phyloP scores from a whole-genome alignment of 2,888 invertebrate species.

The Mantis religiosa region DNA sequence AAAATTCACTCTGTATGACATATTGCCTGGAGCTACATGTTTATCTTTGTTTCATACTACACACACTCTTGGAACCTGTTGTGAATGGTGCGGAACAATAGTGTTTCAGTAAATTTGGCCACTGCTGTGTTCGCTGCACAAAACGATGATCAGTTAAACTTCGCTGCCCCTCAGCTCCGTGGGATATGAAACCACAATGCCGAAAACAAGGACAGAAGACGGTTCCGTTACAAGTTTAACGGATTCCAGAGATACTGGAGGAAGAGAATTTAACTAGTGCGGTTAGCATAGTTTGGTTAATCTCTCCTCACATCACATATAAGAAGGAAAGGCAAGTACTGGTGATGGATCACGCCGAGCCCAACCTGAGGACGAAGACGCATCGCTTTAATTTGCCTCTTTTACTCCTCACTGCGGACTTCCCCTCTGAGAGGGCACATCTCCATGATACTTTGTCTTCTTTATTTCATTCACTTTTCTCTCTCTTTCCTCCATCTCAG shows the following conservation, averaged over 20 bases:
- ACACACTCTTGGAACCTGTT: too few relatives aligned
- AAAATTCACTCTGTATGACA: too few relatives aligned
- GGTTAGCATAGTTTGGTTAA: constrained; percentile 14
- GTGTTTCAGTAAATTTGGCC: too few relatives aligned
- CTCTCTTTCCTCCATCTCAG: constrained; percentile 5
- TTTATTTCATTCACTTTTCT: constrained; percentile 28
- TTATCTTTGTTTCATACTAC: too few relatives aligned
- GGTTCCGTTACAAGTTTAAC: background rate
- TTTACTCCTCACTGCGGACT: constrained; percentile 14
- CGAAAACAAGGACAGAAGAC: background rate
- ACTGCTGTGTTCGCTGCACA: too few relatives aligned
- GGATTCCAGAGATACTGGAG: background rate
- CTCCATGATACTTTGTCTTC: constrained; percentile 29
- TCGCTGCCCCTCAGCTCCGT: background rate
- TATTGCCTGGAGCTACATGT: too few relatives aligned
- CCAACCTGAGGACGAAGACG: constrained; percentile 26
- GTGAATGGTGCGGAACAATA: too few relatives aligned
- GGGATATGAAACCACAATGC: constrained; percentile 2
- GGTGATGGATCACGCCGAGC: constrained; percentile 22
- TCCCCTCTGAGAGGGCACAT: constrained; percentile 10
- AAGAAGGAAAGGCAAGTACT: background rate
- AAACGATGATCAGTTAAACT: background rate
- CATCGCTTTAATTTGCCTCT: constrained; percentile 30
- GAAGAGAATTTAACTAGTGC: background rate
- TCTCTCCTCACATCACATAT: constrained; percentile 12